Evolutionary conservation across 2,113 vertebrate species (phyloP).

Genomic region (Desmodus rotundus): DNA sequence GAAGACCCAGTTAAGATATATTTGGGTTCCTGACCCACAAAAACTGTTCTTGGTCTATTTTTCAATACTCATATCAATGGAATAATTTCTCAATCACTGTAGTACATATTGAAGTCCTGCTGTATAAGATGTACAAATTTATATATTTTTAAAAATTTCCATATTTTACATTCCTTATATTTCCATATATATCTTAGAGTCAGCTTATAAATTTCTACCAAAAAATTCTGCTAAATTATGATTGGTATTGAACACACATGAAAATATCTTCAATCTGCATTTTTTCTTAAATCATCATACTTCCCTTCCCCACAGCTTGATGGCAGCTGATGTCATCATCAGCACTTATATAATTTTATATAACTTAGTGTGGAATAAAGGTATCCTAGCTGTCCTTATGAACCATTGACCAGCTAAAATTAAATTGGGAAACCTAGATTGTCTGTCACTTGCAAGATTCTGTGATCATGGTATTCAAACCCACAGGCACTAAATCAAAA

Average conservation of each 20-base stretch:
- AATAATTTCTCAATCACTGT: not conserved
- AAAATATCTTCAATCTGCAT: not conserved
- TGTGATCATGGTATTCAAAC: not conserved
- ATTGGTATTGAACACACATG: not conserved
- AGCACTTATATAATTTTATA: not conserved
- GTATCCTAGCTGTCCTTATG: not conserved
- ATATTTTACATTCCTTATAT: not conserved
- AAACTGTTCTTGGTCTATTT: not conserved
- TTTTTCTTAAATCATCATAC: not conserved
- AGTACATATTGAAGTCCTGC: not conserved
- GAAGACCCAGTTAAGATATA: not conserved
- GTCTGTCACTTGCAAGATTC: not conserved
- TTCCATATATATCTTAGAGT: conserved; percentile 6
- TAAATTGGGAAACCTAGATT: not conserved
- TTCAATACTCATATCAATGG: not conserved
- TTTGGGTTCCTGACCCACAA: not conserved
- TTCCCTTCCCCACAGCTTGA: not conserved
- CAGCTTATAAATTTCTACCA: not conserved
- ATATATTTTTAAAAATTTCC: not conserved
- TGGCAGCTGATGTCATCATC: not conserved
- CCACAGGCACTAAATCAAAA: not conserved
- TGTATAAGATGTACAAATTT: not conserved
- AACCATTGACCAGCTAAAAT: not conserved
- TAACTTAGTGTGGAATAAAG: not conserved
- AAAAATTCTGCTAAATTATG: not conserved